Evolutionary conservation across 2,797 vertebrate species (phyloP).

Genomic region (Crenichthys baileyi): DNA sequence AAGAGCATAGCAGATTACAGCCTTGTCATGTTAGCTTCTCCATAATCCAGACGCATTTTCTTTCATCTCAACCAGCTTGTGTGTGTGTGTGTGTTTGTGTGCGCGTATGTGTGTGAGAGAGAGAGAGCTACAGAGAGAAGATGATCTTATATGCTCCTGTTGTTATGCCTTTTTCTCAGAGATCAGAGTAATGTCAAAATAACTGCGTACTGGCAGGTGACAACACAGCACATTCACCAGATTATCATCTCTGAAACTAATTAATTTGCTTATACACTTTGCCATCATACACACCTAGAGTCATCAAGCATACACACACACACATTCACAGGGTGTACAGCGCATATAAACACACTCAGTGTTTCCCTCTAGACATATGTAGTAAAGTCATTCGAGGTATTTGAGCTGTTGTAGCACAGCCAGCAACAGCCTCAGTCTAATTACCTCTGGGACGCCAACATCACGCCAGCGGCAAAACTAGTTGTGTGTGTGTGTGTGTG

Average conservation of each 20-base stretch:
- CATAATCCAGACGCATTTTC: constrained; percentile 70
- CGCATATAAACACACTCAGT: neutral
- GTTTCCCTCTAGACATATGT: constrained; percentile 63
- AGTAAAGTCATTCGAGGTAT: constrained; percentile 68
- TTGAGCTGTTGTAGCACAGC: constrained; percentile 71
- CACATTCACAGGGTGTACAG: neutral
- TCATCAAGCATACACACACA: constrained; percentile 4
- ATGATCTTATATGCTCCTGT: constrained; percentile 76
- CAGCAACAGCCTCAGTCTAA: constrained; percentile 70
- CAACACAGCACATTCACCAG: constrained; percentile 26
- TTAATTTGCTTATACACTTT: constrained; percentile 20
- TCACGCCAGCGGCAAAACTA: constrained; percentile 62
- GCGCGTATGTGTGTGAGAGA: constrained; percentile 17
- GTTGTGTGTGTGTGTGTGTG: constrained; percentile 27
- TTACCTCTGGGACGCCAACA: constrained; percentile 72
- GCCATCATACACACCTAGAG: constrained; percentile 20
- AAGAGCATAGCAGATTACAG: constrained; percentile 83
- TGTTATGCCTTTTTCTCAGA: constrained; percentile 72
- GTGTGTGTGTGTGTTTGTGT: constrained; percentile 23
- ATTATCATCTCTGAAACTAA: constrained; percentile 14
- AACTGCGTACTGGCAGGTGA: constrained; percentile 68
- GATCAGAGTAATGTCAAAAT: constrained; percentile 79
- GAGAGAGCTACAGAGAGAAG: constrained; percentile 36
- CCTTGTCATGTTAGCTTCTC: constrained; percentile 78
- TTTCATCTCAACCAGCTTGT: constrained; percentile 67